Evolutionary conservation across 2,797 vertebrate genomes (phyloP), one percentile per base, ranked within the genome.

Genomic region (Arctocebus calabarensis): DNA sequence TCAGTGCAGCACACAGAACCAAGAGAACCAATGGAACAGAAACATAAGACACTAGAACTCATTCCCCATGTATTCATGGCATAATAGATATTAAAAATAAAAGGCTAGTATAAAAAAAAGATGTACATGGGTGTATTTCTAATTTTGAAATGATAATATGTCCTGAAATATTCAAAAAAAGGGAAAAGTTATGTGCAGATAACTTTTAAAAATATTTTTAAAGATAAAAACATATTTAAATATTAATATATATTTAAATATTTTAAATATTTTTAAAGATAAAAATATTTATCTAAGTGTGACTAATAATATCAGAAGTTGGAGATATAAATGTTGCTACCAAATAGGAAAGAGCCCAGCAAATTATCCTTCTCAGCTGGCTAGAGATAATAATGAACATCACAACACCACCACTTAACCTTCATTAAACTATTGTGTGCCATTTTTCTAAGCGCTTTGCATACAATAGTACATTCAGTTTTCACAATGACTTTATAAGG

Each of bases 131-230:
- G 8, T 55, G 27, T 37, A 52, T 57, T 78, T 88, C 86, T 87
- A 55, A 59, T 57, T 5, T 59, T 79, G 2, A 84, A 19, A 20
- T 19, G 8, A 40, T 32, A 66, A 81, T 62, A 90, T 48, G 0
- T 29, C 16, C 10, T 7, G n/a, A 88, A 85, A 66, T 9, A 57
- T 81, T 77, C 32, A 68, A 52, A 90, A 25, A n/a, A 23, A 85
- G 48, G 61, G 34, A 75, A 84, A 55, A 70, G 19, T 52, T 78
- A 64, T 7, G 12, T 40, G 27, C 43, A n/a, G n/a, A n/a, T n/a
- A n/a, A n/a, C n/a, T n/a, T n/a, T n/a, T 32, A 79, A 74, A 86
- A 89, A 55, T 78, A 71, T 48, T 45, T 43, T n/a, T n/a, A n/a
- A n/a, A n/a, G n/a, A n/a, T n/a, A n/a, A n/a, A n/a, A n/a, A n/a